phyloP scores from a whole-genome alignment of 1,140 invertebrate genomes.

The Plutomurus gul region DNA sequence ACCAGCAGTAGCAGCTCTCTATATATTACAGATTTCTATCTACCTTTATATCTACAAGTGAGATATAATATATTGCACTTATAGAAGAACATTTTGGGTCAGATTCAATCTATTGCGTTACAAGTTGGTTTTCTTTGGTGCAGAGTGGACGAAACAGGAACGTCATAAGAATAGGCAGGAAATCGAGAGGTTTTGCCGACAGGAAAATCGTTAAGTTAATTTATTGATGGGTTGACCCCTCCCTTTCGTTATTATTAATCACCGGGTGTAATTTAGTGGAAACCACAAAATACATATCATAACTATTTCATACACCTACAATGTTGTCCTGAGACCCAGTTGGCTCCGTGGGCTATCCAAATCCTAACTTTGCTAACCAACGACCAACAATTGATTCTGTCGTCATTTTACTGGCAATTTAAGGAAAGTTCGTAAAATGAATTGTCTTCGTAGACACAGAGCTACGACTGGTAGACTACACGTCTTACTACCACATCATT shows the following conservation, averaged over 20 bases:
- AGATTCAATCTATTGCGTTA: neutral
- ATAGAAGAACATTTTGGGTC: too few relatives aligned
- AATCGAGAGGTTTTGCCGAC: neutral
- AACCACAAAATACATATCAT: slow-evolving; percentile 18
- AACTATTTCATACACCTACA: neutral
- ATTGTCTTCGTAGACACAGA: too few relatives aligned
- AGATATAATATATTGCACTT: too few relatives aligned
- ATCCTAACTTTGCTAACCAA: too few relatives aligned
- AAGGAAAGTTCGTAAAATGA: too few relatives aligned
- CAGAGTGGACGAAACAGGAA: neutral
- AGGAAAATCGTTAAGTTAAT: slow-evolving; percentile 13
- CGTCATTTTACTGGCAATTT: neutral
- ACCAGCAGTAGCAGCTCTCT: too few relatives aligned
- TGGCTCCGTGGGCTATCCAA: too few relatives aligned
- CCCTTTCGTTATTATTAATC: slow-evolving; percentile 13
- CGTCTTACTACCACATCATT: too few relatives aligned
- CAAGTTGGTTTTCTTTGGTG: neutral
- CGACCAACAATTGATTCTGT: neutral
- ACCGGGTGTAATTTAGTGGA: neutral
- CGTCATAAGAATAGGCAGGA: neutral
- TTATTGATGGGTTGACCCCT: slow-evolving; percentile 18
- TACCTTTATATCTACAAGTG: too few relatives aligned
- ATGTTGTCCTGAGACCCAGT: too few relatives aligned
- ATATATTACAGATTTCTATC: too few relatives aligned
- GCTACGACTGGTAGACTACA: too few relatives aligned